These are phyloP conservation scores for Schizaphis graminum DNA, from an alignment of 2,888 invertebrate genomes.

Conservation along the genomic window DNA sequence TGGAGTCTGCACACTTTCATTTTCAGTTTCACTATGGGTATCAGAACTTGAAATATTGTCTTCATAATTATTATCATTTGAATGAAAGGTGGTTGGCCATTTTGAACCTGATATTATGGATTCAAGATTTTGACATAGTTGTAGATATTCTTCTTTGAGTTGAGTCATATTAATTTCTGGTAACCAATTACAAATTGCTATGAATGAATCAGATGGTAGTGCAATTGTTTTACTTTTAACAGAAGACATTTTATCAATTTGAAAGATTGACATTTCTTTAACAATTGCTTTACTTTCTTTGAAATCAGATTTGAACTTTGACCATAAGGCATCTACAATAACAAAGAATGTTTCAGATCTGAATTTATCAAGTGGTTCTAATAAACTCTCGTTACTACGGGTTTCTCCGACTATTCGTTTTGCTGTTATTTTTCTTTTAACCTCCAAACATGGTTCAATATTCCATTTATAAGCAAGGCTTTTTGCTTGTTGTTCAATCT, in stretches of 20 bases:
- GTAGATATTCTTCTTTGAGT: background rate
- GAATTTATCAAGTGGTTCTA: too few relatives aligned
- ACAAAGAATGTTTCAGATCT: too few relatives aligned
- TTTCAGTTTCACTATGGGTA: background rate
- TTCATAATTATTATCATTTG: background rate
- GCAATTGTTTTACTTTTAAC: background rate
- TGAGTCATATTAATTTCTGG: background rate
- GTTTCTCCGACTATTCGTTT: too few relatives aligned
- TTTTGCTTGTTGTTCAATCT: too few relatives aligned
- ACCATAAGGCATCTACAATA: too few relatives aligned
- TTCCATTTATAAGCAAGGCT: too few relatives aligned
- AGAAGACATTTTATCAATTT: background rate
- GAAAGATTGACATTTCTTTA: background rate
- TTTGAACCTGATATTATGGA: background rate
- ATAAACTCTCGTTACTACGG: too few relatives aligned
- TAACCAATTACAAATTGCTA: background rate
- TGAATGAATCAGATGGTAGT: background rate
- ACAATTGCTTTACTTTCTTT: background rate
- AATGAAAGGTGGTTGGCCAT: background rate
- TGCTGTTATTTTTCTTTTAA: too few relatives aligned
- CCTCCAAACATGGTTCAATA: too few relatives aligned
- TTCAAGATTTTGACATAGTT: background rate
- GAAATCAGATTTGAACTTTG: too few relatives aligned
- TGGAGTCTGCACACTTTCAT: background rate
- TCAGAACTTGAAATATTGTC: slow-evolving; percentile 21